Conservation (phyloP, 2,888 invertebrate genomes). For the Perizoma flavofasciatum region DNA sequence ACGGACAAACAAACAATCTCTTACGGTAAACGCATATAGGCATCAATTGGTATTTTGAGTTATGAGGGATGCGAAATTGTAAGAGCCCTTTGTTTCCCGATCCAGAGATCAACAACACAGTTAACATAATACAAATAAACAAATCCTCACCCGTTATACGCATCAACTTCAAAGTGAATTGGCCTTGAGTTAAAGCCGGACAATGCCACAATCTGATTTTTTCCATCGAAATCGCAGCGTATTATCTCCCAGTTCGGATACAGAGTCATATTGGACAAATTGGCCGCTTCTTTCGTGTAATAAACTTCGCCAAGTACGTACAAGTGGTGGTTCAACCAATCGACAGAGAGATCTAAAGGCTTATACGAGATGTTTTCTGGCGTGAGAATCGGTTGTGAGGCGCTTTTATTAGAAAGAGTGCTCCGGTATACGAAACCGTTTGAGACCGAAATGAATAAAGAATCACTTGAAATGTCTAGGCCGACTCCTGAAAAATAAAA, state of each 20-base stretch:
- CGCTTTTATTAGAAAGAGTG: slow-evolving; percentile 72
- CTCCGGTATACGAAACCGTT: slow-evolving; percentile 85
- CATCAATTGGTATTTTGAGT: too few species aligned
- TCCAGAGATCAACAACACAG: slow-evolving; percentile 17
- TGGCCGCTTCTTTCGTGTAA: slow-evolving; percentile 64
- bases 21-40: too few species aligned
- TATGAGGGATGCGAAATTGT: neutral
- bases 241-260: slow-evolving; percentile 88
- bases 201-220: slow-evolving; percentile 87
- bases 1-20: too few species aligned
- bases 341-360: slow-evolving; percentile 90
- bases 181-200: slow-evolving; percentile 88
- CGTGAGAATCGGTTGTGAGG: slow-evolving; percentile 79
- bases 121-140: slow-evolving; percentile 7
- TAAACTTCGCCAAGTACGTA: slow-evolving; percentile 91
- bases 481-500: slow-evolving; percentile 86
- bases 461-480: slow-evolving; percentile 88
- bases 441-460: slow-evolving; percentile 91
- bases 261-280: slow-evolving; percentile 53
- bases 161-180: slow-evolving; percentile 94
- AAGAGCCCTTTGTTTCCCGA: slow-evolving; percentile 8
- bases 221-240: slow-evolving; percentile 89
- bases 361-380: slow-evolving; percentile 85
- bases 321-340: slow-evolving; percentile 94
- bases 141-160: slow-evolving; percentile 91